phyloP scores from a whole-genome alignment of 2,113 vertebrate species.

The Ptilorrhoa leucosticta region DNA sequence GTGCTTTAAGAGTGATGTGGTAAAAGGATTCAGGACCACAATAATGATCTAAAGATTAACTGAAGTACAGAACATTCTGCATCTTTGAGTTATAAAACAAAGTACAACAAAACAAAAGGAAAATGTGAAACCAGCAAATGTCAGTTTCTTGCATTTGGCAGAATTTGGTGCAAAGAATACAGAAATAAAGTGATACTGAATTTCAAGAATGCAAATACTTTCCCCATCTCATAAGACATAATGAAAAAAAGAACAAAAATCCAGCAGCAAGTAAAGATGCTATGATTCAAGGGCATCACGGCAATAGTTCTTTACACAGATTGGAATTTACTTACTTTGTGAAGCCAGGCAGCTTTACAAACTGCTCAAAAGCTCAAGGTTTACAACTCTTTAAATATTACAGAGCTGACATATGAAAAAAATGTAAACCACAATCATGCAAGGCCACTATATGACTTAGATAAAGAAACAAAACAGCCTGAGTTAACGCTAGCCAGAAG shows the following conservation, averaged over 20 bases:
- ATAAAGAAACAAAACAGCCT: not conserved
- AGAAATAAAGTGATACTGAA: slow-evolving; percentile 9
- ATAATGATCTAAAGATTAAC: not conserved
- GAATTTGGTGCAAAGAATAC: not conserved
- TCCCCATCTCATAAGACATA: slow-evolving; percentile 7
- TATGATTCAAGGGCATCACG: not conserved
- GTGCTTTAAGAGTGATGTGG: not conserved
- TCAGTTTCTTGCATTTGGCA: not conserved
- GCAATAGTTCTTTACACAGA: not conserved
- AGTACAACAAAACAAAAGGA: not conserved
- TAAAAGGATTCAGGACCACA: not conserved
- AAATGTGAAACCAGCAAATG: not conserved
- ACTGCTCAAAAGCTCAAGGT: not conserved
- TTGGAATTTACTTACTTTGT: not conserved
- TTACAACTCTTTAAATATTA: not conserved
- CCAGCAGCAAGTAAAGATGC: not conserved
- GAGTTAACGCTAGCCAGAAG: not conserved
- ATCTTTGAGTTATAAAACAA: not conserved
- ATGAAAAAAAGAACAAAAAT: not conserved
- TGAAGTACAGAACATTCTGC: not conserved
- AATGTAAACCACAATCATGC: not conserved
- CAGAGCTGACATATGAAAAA: not conserved
- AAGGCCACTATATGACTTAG: not conserved
- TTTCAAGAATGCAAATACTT: slow-evolving; percentile 42
- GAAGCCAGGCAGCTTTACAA: not conserved